Percentiles rank a stretch among this genome's conserved stretches.
Evolutionary conservation across 1,140 invertebrate genomes (phyloP).

Genomic region (Dendrolimus kikuchii): DNA sequence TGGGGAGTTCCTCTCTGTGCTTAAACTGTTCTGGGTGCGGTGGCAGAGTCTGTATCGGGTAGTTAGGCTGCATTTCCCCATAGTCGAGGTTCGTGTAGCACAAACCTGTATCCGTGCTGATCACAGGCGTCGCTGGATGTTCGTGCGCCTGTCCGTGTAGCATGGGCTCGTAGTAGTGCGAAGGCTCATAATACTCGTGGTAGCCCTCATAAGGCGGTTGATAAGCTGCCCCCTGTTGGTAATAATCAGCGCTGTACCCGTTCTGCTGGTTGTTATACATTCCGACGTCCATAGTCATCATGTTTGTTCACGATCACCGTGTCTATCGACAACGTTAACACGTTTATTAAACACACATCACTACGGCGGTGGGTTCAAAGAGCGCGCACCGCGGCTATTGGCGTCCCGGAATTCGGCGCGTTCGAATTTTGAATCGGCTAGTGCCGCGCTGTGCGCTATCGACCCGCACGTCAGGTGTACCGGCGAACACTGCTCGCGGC

Average conservation of each 20-base stretch:
- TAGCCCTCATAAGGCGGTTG: slow-evolving; percentile 53
- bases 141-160: slow-evolving; percentile 38
- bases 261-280: slow-evolving; percentile 70
- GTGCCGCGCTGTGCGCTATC: slow-evolving; percentile 29
- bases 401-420: slow-evolving; percentile 28
- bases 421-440: slow-evolving; percentile 30
- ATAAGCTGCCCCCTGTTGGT: slow-evolving; percentile 50
- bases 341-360: slow-evolving; percentile 55
- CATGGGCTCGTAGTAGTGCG: slow-evolving; percentile 57
- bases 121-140: slow-evolving; percentile 71
- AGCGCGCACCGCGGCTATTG: slow-evolving; percentile 20
- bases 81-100: slow-evolving; percentile 94
- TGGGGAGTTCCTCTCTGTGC: slow-evolving; percentile 41
- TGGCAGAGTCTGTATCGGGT: slow-evolving; percentile 41
- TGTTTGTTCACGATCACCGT: slow-evolving; percentile 43
- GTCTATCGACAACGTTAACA: slow-evolving; percentile 35
- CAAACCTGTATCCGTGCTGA: slow-evolving; percentile 87
- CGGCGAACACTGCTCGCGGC: slow-evolving; percentile 46
- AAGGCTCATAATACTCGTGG: slow-evolving; percentile 20
- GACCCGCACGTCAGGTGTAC: slow-evolving; percentile 46
- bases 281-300: slow-evolving; percentile 72
- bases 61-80: slow-evolving; percentile 48
- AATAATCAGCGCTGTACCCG: slow-evolving; percentile 59
- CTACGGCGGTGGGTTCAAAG: slow-evolving; percentile 24
- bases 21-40: slow-evolving; percentile 43